A percentile compares a stretch with the other conserved stretches of the same genome.
These are phyloP conservation scores for Drosophila repleta DNA, from an alignment of 1,140 invertebrate genomes.

Conservation along the genomic window DNA sequence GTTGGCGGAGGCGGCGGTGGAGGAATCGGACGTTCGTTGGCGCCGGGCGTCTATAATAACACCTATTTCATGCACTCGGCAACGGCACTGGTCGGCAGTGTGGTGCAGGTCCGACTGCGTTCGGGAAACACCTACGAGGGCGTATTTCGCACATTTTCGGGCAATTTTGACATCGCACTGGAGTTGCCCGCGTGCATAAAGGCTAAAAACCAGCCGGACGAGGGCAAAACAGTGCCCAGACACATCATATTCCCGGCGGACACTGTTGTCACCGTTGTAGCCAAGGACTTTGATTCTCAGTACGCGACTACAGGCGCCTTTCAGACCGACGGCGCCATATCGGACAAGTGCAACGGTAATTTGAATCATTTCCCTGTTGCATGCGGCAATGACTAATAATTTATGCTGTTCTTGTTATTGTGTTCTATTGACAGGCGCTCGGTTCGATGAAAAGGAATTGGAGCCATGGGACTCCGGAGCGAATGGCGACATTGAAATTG, in stretches of 20 bases:
- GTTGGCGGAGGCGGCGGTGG: constrained; percentile 65
- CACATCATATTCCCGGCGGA: constrained; percentile 93
- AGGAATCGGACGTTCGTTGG: constrained; percentile 84
- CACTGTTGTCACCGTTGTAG: constrained; percentile 92
- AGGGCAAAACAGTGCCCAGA: constrained; percentile 87
- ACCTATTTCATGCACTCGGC: constrained; percentile 93
- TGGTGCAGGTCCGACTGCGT: constrained; percentile 91
- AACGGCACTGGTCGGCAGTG: constrained; percentile 92
- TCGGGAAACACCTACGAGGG: constrained; percentile 93
- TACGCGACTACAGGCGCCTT: constrained; percentile 93
- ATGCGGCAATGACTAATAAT: not conserved
- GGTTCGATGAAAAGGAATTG: constrained; percentile 90
- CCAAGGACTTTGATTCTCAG: constrained; percentile 93
- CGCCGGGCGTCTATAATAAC: constrained; percentile 94
- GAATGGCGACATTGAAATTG: constrained; percentile 87
- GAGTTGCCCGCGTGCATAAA: constrained; percentile 93
- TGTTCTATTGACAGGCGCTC: constrained; percentile 74
- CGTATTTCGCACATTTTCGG: constrained; percentile 93
- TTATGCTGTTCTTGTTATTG: not conserved
- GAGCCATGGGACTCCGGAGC: constrained; percentile 93
- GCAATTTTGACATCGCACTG: constrained; percentile 92
- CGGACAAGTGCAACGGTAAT: constrained; percentile 87
- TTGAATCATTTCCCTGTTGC: constrained; percentile 1
- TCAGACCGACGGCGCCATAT: constrained; percentile 92
- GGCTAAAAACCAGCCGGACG: constrained; percentile 85